These are phyloP conservation scores for Isaurus tuberculatus DNA, from an alignment of 92 coral and sea anemone genomes.

Conservation along the genomic window DNA sequence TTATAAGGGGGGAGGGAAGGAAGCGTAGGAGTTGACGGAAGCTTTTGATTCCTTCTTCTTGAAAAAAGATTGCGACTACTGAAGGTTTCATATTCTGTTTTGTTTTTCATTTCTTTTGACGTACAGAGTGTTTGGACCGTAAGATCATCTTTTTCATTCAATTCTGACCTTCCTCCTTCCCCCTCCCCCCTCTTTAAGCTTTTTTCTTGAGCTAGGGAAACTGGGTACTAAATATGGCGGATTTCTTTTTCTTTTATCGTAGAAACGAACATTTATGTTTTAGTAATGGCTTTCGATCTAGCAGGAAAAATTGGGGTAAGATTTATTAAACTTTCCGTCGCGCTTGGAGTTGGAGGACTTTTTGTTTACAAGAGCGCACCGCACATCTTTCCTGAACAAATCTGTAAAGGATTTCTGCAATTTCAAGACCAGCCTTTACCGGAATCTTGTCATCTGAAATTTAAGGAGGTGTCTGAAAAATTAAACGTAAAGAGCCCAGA, in stretches of 20 bases:
- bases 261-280: too few relatives aligned
- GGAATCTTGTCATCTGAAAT: slow-evolving; percentile 57
- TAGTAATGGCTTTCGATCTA: slow-evolving; percentile 73
- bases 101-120: neutral
- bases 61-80: too few relatives aligned
- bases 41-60: too few relatives aligned
- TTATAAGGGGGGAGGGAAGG: neutral
- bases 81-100: neutral
- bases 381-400: slow-evolving; percentile 68
- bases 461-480: slow-evolving; percentile 73
- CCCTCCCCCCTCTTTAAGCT: neutral
- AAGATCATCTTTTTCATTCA: neutral
- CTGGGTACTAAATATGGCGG: slow-evolving; percentile 21
- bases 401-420: slow-evolving; percentile 63
- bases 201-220: neutral
- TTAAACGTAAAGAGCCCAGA: slow-evolving; percentile 64
- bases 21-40: too few relatives aligned
- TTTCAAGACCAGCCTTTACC: slow-evolving; percentile 69
- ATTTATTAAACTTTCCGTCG: slow-evolving; percentile 80
- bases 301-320: slow-evolving; percentile 73
- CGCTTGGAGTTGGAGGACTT: slow-evolving; percentile 82
- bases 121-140: neutral
- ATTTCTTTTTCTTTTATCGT: neutral
- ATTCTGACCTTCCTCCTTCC: neutral
- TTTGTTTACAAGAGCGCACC: slow-evolving; percentile 72